Evolutionary conservation across 2,113 vertebrate species (phyloP).

Genomic region (Amazona guildingii): DNA sequence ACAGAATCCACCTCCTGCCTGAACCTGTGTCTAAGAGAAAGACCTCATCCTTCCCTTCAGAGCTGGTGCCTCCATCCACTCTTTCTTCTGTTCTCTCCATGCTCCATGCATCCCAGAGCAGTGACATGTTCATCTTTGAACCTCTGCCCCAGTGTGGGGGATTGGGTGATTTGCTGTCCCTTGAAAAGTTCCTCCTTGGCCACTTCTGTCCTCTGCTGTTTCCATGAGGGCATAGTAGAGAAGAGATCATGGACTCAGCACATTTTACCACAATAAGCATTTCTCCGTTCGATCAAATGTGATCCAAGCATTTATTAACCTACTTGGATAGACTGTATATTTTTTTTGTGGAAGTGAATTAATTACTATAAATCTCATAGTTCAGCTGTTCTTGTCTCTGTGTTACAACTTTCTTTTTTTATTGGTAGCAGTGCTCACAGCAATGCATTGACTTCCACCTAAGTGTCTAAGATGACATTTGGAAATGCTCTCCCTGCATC

Average conservation of each 20-base stretch:
- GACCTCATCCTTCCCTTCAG: neutral
- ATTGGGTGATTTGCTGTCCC: accelerated
- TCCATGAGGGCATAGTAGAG: neutral
- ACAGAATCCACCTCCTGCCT: neutral
- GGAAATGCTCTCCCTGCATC: neutral
- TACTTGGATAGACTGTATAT: neutral
- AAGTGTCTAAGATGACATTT: neutral
- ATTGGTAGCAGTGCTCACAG: neutral
- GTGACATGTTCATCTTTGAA: neutral
- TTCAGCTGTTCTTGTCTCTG: neutral
- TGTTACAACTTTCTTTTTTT: neutral
- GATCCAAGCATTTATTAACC: neutral
- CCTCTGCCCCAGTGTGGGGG: neutral
- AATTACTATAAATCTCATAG: neutral
- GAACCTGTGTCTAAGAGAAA: accelerated
- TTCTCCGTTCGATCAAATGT: neutral
- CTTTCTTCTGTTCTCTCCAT: neutral
- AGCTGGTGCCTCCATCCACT: neutral
- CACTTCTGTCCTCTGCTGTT: neutral
- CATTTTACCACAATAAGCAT: neutral
- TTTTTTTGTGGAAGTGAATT: neutral
- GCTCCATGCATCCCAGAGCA: neutral
- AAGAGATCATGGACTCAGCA: neutral
- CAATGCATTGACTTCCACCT: neutral
- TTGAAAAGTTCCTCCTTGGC: neutral